These are phyloP conservation scores for Eledona agricola DNA, from an alignment of 2,888 invertebrate species.

Conservation along the genomic window DNA sequence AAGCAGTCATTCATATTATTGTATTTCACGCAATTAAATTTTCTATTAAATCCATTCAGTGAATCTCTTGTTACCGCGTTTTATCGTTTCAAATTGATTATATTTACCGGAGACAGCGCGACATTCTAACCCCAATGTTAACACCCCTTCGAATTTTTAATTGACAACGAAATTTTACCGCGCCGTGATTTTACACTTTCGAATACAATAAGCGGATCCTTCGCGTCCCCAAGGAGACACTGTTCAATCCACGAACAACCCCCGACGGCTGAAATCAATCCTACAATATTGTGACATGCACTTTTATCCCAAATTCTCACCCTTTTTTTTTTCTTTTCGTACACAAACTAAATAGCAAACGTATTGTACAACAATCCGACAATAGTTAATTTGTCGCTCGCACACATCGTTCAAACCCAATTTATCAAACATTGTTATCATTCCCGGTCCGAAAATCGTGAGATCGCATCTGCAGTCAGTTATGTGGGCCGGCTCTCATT, in stretches of 20 bases:
- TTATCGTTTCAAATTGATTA: constrained; percentile 37
- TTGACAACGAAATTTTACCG: constrained; percentile 23
- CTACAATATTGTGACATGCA: constrained; percentile 24
- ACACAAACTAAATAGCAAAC: too few species aligned
- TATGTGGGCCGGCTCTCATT: too few species aligned
- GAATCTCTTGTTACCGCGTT: constrained; percentile 48
- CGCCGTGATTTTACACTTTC: constrained; percentile 17
- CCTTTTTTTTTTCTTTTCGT: too few species aligned
- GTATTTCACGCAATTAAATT: constrained; percentile 58
- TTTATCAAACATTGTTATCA: too few species aligned
- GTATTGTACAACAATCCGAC: too few species aligned
- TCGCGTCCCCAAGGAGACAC: constrained; percentile 7
- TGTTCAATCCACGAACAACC: constrained; percentile 11
- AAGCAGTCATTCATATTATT: constrained; percentile 52
- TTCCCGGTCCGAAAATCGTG: too few species aligned
- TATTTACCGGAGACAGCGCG: constrained; percentile 26
- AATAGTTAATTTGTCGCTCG: too few species aligned
- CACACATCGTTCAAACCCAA: too few species aligned
- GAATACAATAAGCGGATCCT: constrained; percentile 10
- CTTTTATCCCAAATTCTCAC: too few species aligned
- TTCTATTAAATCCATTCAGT: constrained; percentile 52
- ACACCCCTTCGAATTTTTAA: constrained; percentile 32
- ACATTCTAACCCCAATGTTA: constrained; percentile 19
- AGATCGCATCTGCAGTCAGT: too few species aligned
- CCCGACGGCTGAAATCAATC: constrained; percentile 8